Evolutionary conservation across 1,140 invertebrate species (phyloP).

Genomic region (Conus ventricosus): DNA sequence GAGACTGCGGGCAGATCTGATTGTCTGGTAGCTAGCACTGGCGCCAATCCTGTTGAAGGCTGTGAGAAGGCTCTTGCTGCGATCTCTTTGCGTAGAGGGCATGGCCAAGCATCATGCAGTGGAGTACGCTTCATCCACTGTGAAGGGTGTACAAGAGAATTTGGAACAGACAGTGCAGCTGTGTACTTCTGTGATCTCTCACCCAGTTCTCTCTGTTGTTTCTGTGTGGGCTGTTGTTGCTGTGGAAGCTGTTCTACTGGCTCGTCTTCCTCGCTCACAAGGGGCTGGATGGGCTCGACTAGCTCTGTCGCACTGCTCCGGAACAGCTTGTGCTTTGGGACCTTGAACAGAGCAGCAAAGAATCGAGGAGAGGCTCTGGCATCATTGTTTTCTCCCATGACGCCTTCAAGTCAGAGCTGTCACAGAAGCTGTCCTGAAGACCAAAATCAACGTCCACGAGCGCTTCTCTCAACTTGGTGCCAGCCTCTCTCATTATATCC

Average conservation of each 20-base stretch:
- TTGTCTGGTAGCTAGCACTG: neutral
- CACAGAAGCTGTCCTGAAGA: conserved; percentile 15
- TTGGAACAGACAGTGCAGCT: conserved; percentile 8
- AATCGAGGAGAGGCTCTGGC: neutral
- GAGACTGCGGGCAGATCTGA: conserved; percentile 7
- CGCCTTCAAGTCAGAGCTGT: conserved; percentile 5
- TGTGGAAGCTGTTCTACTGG: conserved; percentile 7
- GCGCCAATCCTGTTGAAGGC: neutral
- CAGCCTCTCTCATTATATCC: conserved; percentile 10
- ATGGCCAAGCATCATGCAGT: conserved; percentile 16
- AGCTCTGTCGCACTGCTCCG: conserved; percentile 13
- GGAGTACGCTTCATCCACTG: conserved; percentile 3
- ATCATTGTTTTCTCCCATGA: conserved; percentile 14
- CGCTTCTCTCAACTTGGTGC: conserved; percentile 11
- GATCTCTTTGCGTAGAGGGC: neutral
- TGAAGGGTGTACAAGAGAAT: neutral
- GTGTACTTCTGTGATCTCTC: conserved; percentile 7
- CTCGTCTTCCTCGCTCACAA: too few species aligned
- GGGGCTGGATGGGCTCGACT: neutral
- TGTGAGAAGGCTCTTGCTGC: conserved; percentile 13
- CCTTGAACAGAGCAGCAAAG: conserved; percentile 4
- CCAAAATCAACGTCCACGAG: conserved; percentile 12
- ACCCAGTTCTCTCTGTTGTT: neutral
- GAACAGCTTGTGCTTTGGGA: neutral
- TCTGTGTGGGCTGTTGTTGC: neutral